Conservation (phyloP, 2,113 vertebrate species). For the chimpanzee (Pan troglodytes) region NHGRI_mPanTro3-v2.1_pri NC_086016.1:43299501-43300000, state of each 20-base stretch:
- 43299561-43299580: conserved; percentile 58
- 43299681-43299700: not conserved
- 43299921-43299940: not conserved
- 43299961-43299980: not conserved
- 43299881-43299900: not conserved
- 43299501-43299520: not conserved
- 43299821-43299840: not conserved
- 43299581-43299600: conserved; percentile 67
- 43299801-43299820: not conserved
- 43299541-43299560: conserved; percentile 10
- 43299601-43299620: conserved; percentile 67
- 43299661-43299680: conserved; percentile 42
- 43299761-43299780: not conserved
- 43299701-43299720: not conserved
- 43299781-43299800: not conserved
- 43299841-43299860: not conserved
- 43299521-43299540: conserved; percentile 37
- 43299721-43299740: not conserved
- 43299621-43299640: conserved; percentile 59
- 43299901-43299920: not conserved
- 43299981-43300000: not conserved
- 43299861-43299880: not conserved
- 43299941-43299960: not conserved
- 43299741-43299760: not conserved
- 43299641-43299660: conserved; percentile 50